Evolutionary conservation across 2,797 vertebrate genomes (phyloP).

Genomic region (Synanceia verrucosa): DNA sequence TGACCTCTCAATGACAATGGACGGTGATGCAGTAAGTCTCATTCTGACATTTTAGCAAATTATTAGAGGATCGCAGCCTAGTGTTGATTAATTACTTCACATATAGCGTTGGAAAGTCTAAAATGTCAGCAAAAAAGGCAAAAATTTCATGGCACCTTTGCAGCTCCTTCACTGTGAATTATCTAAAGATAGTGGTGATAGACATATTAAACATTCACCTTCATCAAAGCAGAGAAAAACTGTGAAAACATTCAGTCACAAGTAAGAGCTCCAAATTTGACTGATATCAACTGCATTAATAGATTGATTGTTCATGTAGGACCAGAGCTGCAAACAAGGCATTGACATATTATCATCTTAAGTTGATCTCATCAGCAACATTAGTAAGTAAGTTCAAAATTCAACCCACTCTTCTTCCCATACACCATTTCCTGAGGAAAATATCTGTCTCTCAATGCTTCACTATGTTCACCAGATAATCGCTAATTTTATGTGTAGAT

Average conservation of each 20-base stretch:
- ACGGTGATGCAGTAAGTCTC: constrained; percentile 35
- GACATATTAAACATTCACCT: neutral
- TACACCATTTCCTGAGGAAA: neutral
- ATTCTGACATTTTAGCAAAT: constrained; percentile 59
- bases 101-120: constrained; percentile 20
- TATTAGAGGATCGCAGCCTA: constrained; percentile 36
- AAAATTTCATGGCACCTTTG: constrained; percentile 4
- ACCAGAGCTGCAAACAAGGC: neutral
- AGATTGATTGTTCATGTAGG: neutral
- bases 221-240: neutral
- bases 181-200: neutral
- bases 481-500: neutral
- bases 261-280: neutral
- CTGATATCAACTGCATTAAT: neutral
- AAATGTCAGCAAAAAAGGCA: constrained; percentile 11
- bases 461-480: neutral
- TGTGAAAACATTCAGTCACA: neutral
- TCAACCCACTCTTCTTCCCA: neutral
- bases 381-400: neutral
- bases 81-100: constrained; percentile 52
- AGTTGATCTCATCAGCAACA: neutral
- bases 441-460: neutral
- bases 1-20: constrained; percentile 66
- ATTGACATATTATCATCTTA: neutral
- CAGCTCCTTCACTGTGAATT: neutral